Evolutionary conservation across 2,888 invertebrate species (phyloP).

Genomic region (Ophion ellenae): DNA sequence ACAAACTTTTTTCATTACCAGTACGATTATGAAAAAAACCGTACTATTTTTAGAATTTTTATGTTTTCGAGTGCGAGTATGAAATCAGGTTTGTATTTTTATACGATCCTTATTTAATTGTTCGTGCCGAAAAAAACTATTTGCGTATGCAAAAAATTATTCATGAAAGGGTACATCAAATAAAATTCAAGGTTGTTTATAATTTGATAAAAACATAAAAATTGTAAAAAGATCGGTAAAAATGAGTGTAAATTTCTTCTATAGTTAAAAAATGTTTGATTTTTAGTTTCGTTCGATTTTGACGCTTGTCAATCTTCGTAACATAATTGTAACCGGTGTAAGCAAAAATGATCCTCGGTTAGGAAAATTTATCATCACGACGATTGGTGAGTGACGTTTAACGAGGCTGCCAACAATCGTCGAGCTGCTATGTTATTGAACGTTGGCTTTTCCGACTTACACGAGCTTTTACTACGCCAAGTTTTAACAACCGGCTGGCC

Average conservation of each 20-base stretch:
- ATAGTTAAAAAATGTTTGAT: neutral
- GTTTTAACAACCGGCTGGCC: slow-evolving; percentile 53
- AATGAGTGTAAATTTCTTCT: neutral
- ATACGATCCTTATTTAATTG: neutral
- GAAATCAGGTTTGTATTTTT: neutral
- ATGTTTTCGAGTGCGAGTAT: too few relatives aligned
- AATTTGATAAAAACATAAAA: neutral
- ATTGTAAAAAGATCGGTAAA: neutral
- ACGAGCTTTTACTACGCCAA: slow-evolving; percentile 43
- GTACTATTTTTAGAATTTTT: too few relatives aligned
- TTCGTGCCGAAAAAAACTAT: neutral
- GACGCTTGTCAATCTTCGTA: slow-evolving; percentile 49
- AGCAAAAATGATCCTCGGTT: slow-evolving; percentile 57
- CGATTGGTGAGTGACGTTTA: slow-evolving; percentile 66
- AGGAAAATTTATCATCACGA: slow-evolving; percentile 67
- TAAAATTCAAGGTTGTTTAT: neutral
- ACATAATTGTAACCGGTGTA: slow-evolving; percentile 62
- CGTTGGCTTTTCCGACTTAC: slow-evolving; percentile 44
- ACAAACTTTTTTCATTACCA: too few relatives aligned
- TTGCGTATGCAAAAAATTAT: neutral
- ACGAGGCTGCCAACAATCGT: slow-evolving; percentile 60
- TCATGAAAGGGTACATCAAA: neutral
- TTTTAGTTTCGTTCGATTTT: slow-evolving; percentile 17
- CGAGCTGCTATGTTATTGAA: slow-evolving; percentile 38
- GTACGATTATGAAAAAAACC: neutral